phyloP scores from a whole-genome alignment of 1,140 invertebrate species.

The Lepidurus packardi region DNA sequence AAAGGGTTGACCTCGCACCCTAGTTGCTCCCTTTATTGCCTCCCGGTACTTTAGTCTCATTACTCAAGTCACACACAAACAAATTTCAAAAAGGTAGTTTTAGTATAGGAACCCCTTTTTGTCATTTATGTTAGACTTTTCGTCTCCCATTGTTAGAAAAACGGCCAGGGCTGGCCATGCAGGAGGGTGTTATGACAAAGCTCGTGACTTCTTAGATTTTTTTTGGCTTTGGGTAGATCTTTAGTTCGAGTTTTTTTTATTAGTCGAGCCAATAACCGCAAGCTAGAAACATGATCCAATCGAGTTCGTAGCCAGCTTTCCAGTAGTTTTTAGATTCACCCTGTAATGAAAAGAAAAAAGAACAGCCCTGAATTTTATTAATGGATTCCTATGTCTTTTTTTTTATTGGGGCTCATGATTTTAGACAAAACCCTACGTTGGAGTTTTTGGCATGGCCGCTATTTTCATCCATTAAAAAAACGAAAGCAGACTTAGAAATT shows the following conservation, averaged over 20 bases:
- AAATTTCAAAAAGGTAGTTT: too few species aligned
- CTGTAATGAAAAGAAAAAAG: not conserved
- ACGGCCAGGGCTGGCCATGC: constrained; percentile 10
- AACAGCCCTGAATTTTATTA: not conserved
- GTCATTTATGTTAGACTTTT: too few species aligned
- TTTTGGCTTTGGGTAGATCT: not conserved
- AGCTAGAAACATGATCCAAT: not conserved
- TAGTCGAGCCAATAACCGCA: not conserved
- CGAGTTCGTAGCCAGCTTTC: constrained; percentile 2
- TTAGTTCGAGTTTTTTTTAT: not conserved
- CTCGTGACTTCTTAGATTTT: not conserved
- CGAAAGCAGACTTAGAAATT: too few species aligned
- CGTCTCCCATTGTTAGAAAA: not conserved
- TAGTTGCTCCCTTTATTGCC: not conserved
- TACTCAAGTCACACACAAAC: not conserved
- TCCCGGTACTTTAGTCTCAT: not conserved
- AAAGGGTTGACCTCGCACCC: constrained; percentile 20
- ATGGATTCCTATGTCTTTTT: not conserved
- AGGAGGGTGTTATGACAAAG: not conserved
- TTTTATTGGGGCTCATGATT: not conserved
- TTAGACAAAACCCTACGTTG: too few species aligned
- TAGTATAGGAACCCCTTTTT: too few species aligned
- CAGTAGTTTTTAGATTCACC: constrained; percentile 11
- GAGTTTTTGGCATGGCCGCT: too few species aligned
- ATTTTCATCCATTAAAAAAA: too few species aligned